Base-by-base conservation (phyloP, 2,888 invertebrate genomes). In the Nymphalis c-album region DNA sequence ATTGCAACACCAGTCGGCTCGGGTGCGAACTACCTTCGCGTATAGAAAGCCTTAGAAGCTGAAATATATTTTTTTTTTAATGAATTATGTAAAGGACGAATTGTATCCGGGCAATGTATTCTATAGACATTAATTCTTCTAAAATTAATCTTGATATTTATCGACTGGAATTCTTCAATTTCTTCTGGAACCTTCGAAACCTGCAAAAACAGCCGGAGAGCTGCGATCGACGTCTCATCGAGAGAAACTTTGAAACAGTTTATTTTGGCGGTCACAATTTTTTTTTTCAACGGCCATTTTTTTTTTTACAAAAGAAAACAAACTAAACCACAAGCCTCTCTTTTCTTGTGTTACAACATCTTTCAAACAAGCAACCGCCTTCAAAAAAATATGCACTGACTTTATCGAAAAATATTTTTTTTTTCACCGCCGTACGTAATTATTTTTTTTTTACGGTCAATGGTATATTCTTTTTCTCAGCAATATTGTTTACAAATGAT, bases 261-360 rank as follows among this genome's bases (percentile, higher is more conserved):
- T 83, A 80, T 81, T 84, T 80, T 82, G 86, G 86, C 88, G 89
- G 89, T 85, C 83, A 84, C 83, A 72, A 10, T 68, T 75, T 75
- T 83, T 79, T 85, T 85, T 84, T 83, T 74, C 71, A 74, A 78
- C 76, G 76, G 75, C 78, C 76, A 77, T 78, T 80, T 77, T 81
- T 80, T 77, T 81, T 31, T 81, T 55, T 17, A 85, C 80, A 86
- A 86, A 86, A 85, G 78, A 84, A 83, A 81, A 78, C 79, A 77
- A 81, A 75, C 67, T 72, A 81, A 75, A 63, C 73, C 89, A 86
- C 90, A 86, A 90, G 90, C 70, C 70, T 71, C 63, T 90, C 83
- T 90, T 91, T 91, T 91, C 90, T 86, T 83, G 89, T 79, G 89
- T 90, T 87, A 90, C 89, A 89, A 81, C 67, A 72, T 74, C 53